Evolutionary conservation across 2,888 invertebrate genomes (phyloP).

Genomic region (Andrena praecox): DNA sequence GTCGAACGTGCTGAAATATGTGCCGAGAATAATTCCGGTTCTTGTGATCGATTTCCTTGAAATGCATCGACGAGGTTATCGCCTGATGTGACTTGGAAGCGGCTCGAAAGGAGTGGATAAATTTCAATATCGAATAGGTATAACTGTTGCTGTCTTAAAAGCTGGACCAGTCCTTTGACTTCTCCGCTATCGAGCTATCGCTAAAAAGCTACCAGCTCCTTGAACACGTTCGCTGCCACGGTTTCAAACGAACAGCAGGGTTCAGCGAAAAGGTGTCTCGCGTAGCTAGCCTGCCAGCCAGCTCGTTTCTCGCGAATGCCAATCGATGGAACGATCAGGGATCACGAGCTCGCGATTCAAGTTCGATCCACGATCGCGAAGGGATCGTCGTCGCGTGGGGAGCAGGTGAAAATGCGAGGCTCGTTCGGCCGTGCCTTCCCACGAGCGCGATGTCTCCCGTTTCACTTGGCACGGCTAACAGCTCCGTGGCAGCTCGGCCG

Average conservation of each 20-base stretch:
- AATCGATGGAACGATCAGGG: conserved; percentile 26
- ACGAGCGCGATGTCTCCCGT: conserved; percentile 59
- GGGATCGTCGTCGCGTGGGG: conserved; percentile 29
- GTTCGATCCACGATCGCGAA: conserved; percentile 56
- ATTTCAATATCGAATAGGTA: no score
- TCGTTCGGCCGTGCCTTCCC: conserved; percentile 55
- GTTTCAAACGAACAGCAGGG: not conserved
- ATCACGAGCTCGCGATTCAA: conserved; percentile 43
- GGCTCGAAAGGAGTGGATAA: no score
- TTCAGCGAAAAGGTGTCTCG: conserved; percentile 1
- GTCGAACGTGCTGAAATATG: not conserved
- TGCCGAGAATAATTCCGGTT: no score
- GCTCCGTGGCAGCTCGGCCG: conserved; percentile 27
- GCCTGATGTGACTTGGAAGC: no score
- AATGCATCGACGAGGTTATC: no score
- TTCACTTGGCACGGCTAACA: conserved; percentile 66
- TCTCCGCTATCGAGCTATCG: no score
- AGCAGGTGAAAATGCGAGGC: conserved; percentile 61
- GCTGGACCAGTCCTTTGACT: no score
- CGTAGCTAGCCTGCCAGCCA: not conserved
- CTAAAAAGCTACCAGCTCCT: no score
- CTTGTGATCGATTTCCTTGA: no score
- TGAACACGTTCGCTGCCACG: not conserved
- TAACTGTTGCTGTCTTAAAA: no score
- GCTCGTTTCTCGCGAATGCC: conserved; percentile 33